These are phyloP conservation scores for Coregonus clupeaformis DNA, from an alignment of 2,113 vertebrate species.

Conservation along the genomic window DNA sequence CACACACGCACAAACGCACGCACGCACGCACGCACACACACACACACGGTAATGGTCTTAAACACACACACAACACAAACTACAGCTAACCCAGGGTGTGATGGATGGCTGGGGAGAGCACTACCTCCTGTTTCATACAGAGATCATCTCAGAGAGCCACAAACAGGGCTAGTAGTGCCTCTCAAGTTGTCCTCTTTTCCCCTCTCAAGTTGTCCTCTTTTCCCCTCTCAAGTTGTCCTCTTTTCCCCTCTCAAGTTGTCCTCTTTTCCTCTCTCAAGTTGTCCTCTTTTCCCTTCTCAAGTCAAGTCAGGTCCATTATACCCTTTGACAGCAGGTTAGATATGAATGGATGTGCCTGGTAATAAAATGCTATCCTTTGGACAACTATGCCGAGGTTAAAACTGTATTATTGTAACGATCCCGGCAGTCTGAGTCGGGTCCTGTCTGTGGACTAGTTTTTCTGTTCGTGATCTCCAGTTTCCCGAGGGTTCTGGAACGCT, in stretches of 20 bases:
- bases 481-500: no score
- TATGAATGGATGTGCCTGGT: conserved; percentile 43
- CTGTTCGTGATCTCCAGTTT: no score
- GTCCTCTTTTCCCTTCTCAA: conserved; percentile 12
- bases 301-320: conserved; percentile 53
- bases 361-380: conserved; percentile 47
- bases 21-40: no score
- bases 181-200: conserved; percentile 53
- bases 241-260: conserved; percentile 22
- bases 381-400: conserved; percentile 28
- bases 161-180: conserved; percentile 67
- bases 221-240: conserved; percentile 19
- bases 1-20: no score
- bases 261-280: conserved; percentile 19
- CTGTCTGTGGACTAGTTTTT: no score
- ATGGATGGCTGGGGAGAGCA: conserved; percentile 76
- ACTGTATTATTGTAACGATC: conserved; percentile 70
- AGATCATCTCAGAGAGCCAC: conserved; percentile 72
- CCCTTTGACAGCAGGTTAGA: conserved; percentile 39
- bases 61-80: conserved; percentile 33
- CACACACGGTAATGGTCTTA: conserved; percentile 29
- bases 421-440: no score
- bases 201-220: no score
- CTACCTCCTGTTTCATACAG: conserved; percentile 65
- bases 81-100: conserved; percentile 56